Percentiles rank a stretch among this genome's conserved stretches.
These are phyloP conservation scores for Dyspetes luteomarginatus DNA, from an alignment of 2,888 invertebrate species.

Conservation along the genomic window DNA sequence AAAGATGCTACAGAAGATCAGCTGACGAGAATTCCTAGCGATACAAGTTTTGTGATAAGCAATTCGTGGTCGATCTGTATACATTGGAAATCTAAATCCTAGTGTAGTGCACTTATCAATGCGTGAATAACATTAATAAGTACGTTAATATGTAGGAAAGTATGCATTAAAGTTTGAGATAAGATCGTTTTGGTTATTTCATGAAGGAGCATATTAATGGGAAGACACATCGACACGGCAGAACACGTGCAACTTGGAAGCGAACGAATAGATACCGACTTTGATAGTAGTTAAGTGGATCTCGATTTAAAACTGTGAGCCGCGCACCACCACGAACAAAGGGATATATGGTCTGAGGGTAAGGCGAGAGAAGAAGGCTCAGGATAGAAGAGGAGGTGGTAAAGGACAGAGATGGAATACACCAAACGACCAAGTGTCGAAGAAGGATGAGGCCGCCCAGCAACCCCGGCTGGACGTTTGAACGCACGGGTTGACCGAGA, in stretches of 20 bases:
- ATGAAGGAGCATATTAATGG: not conserved
- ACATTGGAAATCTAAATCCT: too few relatives aligned
- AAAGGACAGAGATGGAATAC: too few relatives aligned
- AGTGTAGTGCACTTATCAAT: too few relatives aligned
- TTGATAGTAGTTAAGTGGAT: conserved; percentile 56
- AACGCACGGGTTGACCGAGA: conserved; percentile 36
- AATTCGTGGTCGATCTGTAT: too few relatives aligned
- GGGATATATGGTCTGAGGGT: conserved; percentile 18
- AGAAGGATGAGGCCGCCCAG: conserved; percentile 42
- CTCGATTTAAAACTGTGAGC: conserved; percentile 59
- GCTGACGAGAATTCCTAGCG: too few relatives aligned
- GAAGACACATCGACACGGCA: not conserved
- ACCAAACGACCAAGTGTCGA: conserved; percentile 15
- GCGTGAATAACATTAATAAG: too few relatives aligned
- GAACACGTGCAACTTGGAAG: not conserved
- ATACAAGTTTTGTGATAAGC: too few relatives aligned
- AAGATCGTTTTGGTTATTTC: too few relatives aligned
- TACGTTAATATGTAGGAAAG: too few relatives aligned
- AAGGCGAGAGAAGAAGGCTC: not conserved
- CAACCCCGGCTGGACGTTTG: conserved; percentile 10
- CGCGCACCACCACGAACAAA: conserved; percentile 42
- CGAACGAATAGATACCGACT: conserved; percentile 35
- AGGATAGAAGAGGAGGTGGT: not conserved
- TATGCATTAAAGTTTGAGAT: too few relatives aligned
- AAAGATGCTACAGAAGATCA: too few relatives aligned